A percentile compares a stretch with the other conserved stretches of the same genome.
These are phyloP conservation scores for Pachyrhynchus sulphureomaculatus DNA, from an alignment of 1,140 invertebrate species.

Conservation along the genomic window DNA sequence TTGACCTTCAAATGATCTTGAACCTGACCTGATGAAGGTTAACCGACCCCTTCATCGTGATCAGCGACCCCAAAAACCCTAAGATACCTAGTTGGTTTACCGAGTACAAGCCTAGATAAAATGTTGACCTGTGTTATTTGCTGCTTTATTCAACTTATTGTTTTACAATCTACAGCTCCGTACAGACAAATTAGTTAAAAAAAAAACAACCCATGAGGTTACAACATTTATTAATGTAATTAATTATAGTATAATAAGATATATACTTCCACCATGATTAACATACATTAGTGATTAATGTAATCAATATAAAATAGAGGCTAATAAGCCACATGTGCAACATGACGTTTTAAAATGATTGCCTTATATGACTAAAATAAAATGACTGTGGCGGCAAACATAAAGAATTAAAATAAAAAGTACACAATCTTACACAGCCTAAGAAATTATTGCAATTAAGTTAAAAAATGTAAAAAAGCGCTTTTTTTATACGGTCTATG, in stretches of 20 bases:
- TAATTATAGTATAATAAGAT: slow-evolving; percentile 16
- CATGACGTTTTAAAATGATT: slow-evolving; percentile 49
- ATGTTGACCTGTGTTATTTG: too few relatives aligned
- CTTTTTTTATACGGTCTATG: background rate
- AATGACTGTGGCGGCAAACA: slow-evolving; percentile 36
- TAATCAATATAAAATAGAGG: slow-evolving; percentile 51
- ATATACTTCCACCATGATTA: slow-evolving; percentile 39
- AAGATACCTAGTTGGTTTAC: too few relatives aligned
- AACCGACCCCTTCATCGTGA: too few relatives aligned
- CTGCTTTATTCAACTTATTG: too few relatives aligned
- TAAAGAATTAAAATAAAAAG: slow-evolving; percentile 22
- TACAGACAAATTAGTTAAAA: too few relatives aligned
- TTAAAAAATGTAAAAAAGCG: slow-evolving; percentile 20
- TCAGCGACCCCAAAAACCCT: too few relatives aligned
- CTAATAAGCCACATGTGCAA: slow-evolving; percentile 51
- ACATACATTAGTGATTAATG: slow-evolving; percentile 53
- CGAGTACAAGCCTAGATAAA: too few relatives aligned
- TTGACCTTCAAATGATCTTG: too few relatives aligned
- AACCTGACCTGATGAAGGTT: too few relatives aligned
- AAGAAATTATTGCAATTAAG: slow-evolving; percentile 37
- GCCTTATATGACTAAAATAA: slow-evolving; percentile 40
- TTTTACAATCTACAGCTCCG: too few relatives aligned
- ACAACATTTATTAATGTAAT: slow-evolving; percentile 27
- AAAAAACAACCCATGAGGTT: background rate
- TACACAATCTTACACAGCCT: slow-evolving; percentile 36